Conservation (phyloP, 2,888 invertebrate genomes). For the Thereva nobilitata region DNA sequence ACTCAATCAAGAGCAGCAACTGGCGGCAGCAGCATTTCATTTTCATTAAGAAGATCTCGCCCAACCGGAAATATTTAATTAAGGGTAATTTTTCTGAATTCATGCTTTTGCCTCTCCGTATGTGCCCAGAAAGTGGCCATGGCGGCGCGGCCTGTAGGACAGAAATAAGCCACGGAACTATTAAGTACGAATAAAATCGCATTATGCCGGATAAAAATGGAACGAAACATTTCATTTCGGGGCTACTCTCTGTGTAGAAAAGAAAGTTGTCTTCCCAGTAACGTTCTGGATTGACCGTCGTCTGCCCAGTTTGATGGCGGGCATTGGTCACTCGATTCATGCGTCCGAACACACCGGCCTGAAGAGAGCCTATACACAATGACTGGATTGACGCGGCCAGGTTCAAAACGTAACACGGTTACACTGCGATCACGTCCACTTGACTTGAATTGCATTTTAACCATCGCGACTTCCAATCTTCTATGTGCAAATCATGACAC, state of each 20-base stretch:
- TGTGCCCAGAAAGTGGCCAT: too few species aligned
- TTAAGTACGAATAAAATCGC: background rate
- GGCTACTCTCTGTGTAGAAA: background rate
- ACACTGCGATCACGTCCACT: slow-evolving; percentile 35
- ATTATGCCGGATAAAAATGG: slow-evolving; percentile 16
- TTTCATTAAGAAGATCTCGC: slow-evolving; percentile 26
- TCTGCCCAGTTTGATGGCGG: slow-evolving; percentile 7
- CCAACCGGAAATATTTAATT: slow-evolving; percentile 33
- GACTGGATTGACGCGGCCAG: slow-evolving; percentile 5
- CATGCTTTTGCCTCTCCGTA: too few species aligned
- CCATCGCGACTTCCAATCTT: slow-evolving; percentile 10
- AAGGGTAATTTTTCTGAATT: slow-evolving; percentile 2
- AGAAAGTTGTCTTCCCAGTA: slow-evolving; percentile 35
- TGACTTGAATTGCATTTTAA: slow-evolving; percentile 39
- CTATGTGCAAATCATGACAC: slow-evolving; percentile 32
- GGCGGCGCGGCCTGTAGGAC: too few species aligned
- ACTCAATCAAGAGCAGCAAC: too few species aligned
- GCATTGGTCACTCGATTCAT: background rate
- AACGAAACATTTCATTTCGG: slow-evolving; percentile 14
- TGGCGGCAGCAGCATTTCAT: background rate
- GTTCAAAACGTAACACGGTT: slow-evolving; percentile 38
- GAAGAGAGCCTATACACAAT: background rate
- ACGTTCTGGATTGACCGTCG: slow-evolving; percentile 15
- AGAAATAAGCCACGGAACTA: background rate
- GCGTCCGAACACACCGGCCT: background rate